phyloP scores from a whole-genome alignment of 2,888 invertebrate genomes.

The Toxonevra muliebris region DNA sequence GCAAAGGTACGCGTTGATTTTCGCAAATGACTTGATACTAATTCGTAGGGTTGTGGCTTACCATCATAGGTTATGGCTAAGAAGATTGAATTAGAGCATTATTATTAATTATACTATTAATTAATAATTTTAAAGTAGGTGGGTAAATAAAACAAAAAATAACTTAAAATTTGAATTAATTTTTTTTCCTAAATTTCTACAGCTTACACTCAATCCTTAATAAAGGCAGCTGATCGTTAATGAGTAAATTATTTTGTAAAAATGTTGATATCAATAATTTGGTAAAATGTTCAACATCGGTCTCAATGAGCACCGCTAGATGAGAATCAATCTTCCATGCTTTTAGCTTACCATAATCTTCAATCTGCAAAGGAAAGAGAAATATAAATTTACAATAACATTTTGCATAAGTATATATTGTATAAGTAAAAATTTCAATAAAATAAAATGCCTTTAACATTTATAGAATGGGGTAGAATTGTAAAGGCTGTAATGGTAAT shows the following conservation, averaged over 20 bases:
- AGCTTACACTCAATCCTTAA: constrained; percentile 79
- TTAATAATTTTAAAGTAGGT: neutral
- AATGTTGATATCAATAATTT: constrained; percentile 75
- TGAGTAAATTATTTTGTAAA: constrained; percentile 75
- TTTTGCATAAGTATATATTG: neutral
- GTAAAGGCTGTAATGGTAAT: too few species aligned
- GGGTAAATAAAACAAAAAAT: constrained; percentile 4
- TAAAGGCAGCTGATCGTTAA: constrained; percentile 80
- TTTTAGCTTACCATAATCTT: constrained; percentile 79
- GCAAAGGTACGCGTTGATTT: constrained; percentile 60
- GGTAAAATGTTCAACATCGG: constrained; percentile 79
- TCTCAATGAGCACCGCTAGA: constrained; percentile 79
- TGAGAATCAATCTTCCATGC: constrained; percentile 83
- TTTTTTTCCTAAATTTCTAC: neutral
- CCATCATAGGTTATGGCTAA: constrained; percentile 72
- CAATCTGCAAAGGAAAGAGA: constrained; percentile 69
- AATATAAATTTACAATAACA: constrained; percentile 1
- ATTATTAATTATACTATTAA: neutral
- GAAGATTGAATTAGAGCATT: neutral
- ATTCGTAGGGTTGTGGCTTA: constrained; percentile 68
- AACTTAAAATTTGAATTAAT: neutral
- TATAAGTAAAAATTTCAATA: neutral
- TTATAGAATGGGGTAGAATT: too few species aligned
- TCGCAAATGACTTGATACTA: constrained; percentile 64
- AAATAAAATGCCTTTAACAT: neutral